Percentiles rank a stretch among this genome's conserved stretches.
Evolutionary conservation across 2,888 invertebrate genomes (phyloP).

Genomic region (Nemotelus pantherinus): DNA sequence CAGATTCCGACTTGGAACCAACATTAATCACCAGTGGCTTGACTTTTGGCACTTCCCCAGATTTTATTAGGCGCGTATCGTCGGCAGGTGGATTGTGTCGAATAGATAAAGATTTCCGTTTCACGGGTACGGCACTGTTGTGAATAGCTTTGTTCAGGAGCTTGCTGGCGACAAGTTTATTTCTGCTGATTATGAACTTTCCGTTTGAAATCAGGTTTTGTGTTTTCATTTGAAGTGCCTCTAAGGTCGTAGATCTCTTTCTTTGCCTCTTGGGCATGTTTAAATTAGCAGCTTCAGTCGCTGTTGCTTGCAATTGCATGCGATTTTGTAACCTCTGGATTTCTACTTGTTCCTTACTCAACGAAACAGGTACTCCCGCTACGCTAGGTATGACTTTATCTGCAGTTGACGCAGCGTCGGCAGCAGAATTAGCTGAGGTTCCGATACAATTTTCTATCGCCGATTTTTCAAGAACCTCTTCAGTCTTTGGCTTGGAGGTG

Average conservation of each 20-base stretch:
- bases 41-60: constrained; percentile 57
- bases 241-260: constrained; percentile 6
- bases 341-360: too few species aligned
- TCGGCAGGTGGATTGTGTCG: not conserved
- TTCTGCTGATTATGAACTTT: constrained; percentile 3
- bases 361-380: too few species aligned
- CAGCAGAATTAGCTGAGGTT: too few species aligned
- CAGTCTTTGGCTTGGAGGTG: constrained; percentile 5
- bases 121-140: not conserved
- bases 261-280: not conserved
- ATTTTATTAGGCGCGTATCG: constrained; percentile 57
- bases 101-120: constrained; percentile 2
- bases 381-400: too few species aligned
- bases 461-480: not conserved
- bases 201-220: constrained; percentile 24
- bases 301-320: not conserved
- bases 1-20: constrained; percentile 38
- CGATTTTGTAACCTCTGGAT: not conserved
- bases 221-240: constrained; percentile 32
- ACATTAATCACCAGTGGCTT: constrained; percentile 59
- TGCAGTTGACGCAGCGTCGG: too few species aligned
- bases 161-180: constrained; percentile 19
- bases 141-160: constrained; percentile 38
- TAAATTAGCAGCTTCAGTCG: not conserved
- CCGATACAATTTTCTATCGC: too few species aligned